Evolutionary conservation across 2,888 invertebrate species (phyloP), one percentile per base, ranked within the genome.

Genomic region (Meghimatium bilineatum): DNA sequence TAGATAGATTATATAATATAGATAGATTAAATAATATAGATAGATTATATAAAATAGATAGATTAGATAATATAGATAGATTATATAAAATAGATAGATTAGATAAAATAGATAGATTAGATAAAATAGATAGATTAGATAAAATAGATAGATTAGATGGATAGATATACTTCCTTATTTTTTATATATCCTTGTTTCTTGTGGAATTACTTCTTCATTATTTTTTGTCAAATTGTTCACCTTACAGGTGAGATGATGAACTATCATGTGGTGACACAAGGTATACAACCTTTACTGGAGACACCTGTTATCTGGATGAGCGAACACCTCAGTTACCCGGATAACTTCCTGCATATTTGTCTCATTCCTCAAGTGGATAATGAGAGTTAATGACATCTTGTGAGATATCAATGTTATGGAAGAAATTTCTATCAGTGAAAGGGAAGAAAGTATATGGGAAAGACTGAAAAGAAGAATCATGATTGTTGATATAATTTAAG

Each of bases 231-330:
- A 23, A 20, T 71, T 66, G 5, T 66, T 1, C 10, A 8, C n/a
- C 63, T 26, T 66, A 26, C 29, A 71, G 71, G 71, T 38, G 71
- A 71, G 36, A 36, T 38, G 38, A 2, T 32, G 10, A 36, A 83
- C 32, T 74, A 88, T 32, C 86, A 87, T 56, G 90, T 94, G 75
- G 95, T 96, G 90, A 97, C 97, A 44, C 99, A 99, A 94, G 99
- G 99, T 36, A 96, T 99, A 90, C 95, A 96, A 88, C 96, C 97
- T 82, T 97, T 98, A 3, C 91, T 95, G 86, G 97, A 98, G 87
- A 97, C 98, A 20, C 98, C 99, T 23, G 94, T 99, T 20, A 97
- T 98, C 91, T 99, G 99, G 99, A 95, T 99, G 94, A 97, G 98
- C 36, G 98, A 99, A 94, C 99, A 99, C 94, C 95, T 99, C 91